Evolutionary conservation across 2,113 vertebrate genomes (phyloP), one percentile per base, ranked within the genome.

Genomic region (Cebus imitator): DNA sequence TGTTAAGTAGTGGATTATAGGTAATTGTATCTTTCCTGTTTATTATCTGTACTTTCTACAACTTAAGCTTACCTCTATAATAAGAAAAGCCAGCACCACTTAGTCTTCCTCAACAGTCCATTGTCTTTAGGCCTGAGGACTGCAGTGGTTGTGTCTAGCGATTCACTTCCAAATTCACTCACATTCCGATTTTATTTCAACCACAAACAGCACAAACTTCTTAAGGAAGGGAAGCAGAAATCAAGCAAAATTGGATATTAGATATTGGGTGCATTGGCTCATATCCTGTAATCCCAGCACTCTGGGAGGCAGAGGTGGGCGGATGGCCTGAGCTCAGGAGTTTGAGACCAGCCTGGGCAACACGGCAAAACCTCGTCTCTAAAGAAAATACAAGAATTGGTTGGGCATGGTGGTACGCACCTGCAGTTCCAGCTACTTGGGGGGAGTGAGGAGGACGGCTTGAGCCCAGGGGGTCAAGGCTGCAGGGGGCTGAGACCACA

Each of bases 81-180:
- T 16, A 68, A 82, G 30, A 25, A 76, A 70, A 45, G 66, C 89
- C 52, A 8, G 5, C 21, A 27, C 13, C 23, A 11, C 50, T 61
- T 3, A 0, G 14, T 21, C 86, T 68, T 58, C 18, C 58, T 20
- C 30, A 52, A 11, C 1, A 6, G 37, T 11, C 43, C 0, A 6
- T 18, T 1, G 1, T 21, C 84, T 84, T 30, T 35, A 21, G 45
- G 48, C 57, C 70, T 7, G 13, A 87, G 30, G 45, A 55, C 66
- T 6, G 9, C 25, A 10, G 10, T 6, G 21, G 21, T 30, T 14
- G 8, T 18, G 25, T n/a, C 52, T 7, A 1, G 23, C 0, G 35
- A 45, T 6, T 93, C 6, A 0, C 27, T 30, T 55, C 55, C 75
- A 64, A 61, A 43, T 40, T 84, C 81, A 87, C 12, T 73, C 30